phyloP scores from a whole-genome alignment of 2,888 invertebrate genomes.

The Laspeyria flexula region DNA sequence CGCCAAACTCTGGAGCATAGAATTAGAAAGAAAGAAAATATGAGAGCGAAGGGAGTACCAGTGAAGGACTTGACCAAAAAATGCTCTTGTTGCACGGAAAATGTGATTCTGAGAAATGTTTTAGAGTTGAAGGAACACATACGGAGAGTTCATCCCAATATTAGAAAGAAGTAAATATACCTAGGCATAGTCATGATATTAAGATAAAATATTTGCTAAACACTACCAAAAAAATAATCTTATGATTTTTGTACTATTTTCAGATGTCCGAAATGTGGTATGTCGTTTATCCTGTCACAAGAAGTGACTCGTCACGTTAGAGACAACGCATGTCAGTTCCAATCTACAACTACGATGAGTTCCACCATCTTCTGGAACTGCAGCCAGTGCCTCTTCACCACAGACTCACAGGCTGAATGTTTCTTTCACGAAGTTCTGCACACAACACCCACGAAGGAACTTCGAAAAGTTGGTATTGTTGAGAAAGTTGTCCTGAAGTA shows the following conservation, averaged over 20 bases:
- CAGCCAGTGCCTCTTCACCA: conserved; percentile 86
- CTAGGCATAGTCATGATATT: neutral
- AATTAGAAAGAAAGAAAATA: conserved; percentile 80
- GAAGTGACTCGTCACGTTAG: conserved; percentile 91
- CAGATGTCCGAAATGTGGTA: conserved; percentile 91
- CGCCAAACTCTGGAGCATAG: conserved; percentile 88
- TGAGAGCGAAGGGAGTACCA: conserved; percentile 66
- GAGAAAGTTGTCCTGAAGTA: conserved; percentile 78
- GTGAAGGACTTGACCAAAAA: conserved; percentile 76
- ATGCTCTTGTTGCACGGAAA: conserved; percentile 87
- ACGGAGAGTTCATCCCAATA: conserved; percentile 85
- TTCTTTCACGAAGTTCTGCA: conserved; percentile 91
- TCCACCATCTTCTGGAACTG: conserved; percentile 83
- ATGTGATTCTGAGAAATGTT: conserved; percentile 79
- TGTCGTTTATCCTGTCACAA: conserved; percentile 89
- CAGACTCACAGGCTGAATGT: conserved; percentile 89
- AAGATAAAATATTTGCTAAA: neutral
- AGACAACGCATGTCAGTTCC: conserved; percentile 84
- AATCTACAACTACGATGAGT: conserved; percentile 44
- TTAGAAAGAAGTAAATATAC: conserved; percentile 87
- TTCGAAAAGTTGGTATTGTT: conserved; percentile 52
- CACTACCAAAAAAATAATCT: no score
- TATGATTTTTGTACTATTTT: no score
- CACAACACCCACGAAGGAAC: conserved; percentile 68
- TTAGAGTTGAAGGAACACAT: conserved; percentile 88